These are phyloP conservation scores for Philereme transversata DNA, from an alignment of 2,888 invertebrate species.

Conservation along the genomic window DNA sequence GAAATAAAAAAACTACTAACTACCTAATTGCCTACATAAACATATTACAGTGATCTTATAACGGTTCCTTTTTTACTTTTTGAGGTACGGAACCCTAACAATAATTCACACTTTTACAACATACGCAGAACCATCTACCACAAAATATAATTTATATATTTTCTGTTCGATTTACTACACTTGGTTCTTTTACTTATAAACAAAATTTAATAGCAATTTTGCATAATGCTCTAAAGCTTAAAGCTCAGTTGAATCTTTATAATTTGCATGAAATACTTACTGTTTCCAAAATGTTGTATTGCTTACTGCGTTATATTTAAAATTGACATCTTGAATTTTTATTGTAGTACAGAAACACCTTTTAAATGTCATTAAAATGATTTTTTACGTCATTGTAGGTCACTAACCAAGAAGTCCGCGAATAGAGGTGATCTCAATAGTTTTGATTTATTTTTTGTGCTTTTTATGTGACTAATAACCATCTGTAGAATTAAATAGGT, in stretches of 20 bases:
- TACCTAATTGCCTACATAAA: too few species aligned
- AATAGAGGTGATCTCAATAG: conserved; percentile 55
- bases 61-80: too few species aligned
- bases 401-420: conserved; percentile 59
- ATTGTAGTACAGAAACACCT: conserved; percentile 16
- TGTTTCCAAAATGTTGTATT: neutral
- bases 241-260: neutral
- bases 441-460: conserved; percentile 30
- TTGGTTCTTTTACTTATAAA: too few species aligned
- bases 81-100: too few species aligned
- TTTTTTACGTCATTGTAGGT: conserved; percentile 61
- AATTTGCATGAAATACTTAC: conserved; percentile 7
- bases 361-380: conserved; percentile 37
- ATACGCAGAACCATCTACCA: too few species aligned
- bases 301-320: neutral
- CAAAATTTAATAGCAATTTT: neutral
- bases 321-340: neutral
- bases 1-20: too few species aligned
- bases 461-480: conserved; percentile 5
- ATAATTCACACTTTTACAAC: too few species aligned
- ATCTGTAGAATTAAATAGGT: too few species aligned
- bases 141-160: too few species aligned
- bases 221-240: conserved; percentile 2
- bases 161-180: too few species aligned
- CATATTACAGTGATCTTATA: too few species aligned